A percentile compares a stretch with the other conserved stretches of the same genome.
These are phyloP conservation scores for Xyrichtys novacula DNA, from an alignment of 2,797 vertebrate species.

Conservation along the genomic window DNA sequence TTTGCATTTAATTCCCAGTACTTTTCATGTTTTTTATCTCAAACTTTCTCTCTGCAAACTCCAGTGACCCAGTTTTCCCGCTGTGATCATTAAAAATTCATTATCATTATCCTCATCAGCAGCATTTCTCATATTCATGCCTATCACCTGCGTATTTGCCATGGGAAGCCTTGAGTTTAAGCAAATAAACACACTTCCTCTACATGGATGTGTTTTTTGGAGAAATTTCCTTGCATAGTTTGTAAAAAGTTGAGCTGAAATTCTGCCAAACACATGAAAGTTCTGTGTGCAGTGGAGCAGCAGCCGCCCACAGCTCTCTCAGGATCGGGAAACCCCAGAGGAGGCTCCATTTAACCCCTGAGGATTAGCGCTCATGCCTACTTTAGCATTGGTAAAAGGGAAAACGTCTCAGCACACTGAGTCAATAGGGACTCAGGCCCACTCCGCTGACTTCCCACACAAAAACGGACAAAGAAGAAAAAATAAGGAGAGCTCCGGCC, in stretches of 20 bases:
- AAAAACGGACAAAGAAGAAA: conserved; percentile 67
- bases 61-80: conserved; percentile 50
- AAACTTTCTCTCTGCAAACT: conserved; percentile 43
- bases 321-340: conserved; percentile 72
- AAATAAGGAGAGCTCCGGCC: conserved; percentile 54
- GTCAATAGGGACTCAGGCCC: conserved; percentile 75
- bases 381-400: conserved; percentile 83
- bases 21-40: conserved; percentile 22
- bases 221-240: conserved; percentile 42
- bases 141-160: conserved; percentile 50
- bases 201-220: conserved; percentile 8
- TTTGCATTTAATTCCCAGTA: conserved; percentile 37
- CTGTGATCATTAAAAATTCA: conserved; percentile 55
- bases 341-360: conserved; percentile 82
- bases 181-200: not conserved
- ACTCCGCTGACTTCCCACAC: conserved; percentile 77
- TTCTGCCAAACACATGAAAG: conserved; percentile 67
- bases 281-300: conserved; percentile 43
- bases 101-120: conserved; percentile 31
- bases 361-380: conserved; percentile 86
- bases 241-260: conserved; percentile 53
- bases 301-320: conserved; percentile 80
- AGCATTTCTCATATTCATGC: conserved; percentile 45
- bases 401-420: conserved; percentile 78
- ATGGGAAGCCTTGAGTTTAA: conserved; percentile 18